Base-by-base conservation (phyloP, 1,140 invertebrate genomes). In the Drosophila paulistorum region DNA sequence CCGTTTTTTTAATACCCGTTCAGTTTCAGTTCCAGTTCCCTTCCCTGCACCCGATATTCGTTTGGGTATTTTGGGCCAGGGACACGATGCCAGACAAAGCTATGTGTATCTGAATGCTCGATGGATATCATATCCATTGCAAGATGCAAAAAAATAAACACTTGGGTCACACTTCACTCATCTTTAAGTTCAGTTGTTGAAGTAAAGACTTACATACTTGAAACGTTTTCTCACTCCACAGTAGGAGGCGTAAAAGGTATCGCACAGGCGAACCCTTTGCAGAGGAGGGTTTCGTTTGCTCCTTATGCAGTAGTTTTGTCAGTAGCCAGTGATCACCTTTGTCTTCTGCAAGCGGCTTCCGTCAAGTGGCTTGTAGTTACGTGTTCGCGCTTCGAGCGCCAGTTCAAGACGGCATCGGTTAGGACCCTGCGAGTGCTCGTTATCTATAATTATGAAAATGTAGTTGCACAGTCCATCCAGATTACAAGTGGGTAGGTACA, bases 381-480 rank as follows among this genome's bases (percentile, higher is more conserved):
- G 72, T 74, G 68, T 33, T 74, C 57, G 62, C 60, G 60, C 64
- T 41, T 64, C n/a, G 35, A 63, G 51, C 60, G 33, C 41, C 58
- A 72, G 33, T 42, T 17, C 13, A 57, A 66, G 37, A 58, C 33
- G 51, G 63, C 48, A 33, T 55, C 48, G 33, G 14, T 54, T 61
- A n/a, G 48, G 35, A 11, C 23, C 30, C 35, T 55, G 14, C 26
- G 14, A 45, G 57, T 54, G 33, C 58, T 63, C 55, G 23, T 65
- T 75, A 71, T 60, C 60, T 78, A 64, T 78, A 71, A 78, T 75
- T 75, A 75, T 67, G 72, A 39, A 63, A 23, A 42, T 20, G 51
- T 61, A 42, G 55, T 48, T 23, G 39, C 45, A 39, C 45, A 37
- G 33, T 37, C 57, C 35, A 59, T 59, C 35, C 51, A 57, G 37